Evolutionary conservation across 1,140 invertebrate genomes (phyloP).

Genomic region (Microplitis mediator): DNA sequence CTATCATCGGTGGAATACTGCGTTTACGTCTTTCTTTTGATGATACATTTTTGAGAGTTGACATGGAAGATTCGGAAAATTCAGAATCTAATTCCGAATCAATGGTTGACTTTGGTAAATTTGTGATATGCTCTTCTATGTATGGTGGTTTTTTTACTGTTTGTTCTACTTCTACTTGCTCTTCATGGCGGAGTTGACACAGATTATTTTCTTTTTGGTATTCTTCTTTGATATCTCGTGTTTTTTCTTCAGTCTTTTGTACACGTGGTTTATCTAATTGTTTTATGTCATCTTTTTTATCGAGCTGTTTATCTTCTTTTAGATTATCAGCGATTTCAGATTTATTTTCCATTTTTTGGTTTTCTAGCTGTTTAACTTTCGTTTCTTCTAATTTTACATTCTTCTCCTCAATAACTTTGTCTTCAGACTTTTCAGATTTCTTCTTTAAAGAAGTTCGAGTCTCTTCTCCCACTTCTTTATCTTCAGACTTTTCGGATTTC

Average conservation of each 20-base stretch:
- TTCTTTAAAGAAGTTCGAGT: neutral
- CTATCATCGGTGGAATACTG: slow-evolving; percentile 19
- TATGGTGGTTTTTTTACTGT: slow-evolving; percentile 19
- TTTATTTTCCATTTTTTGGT: neutral
- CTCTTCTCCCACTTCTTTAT: slow-evolving; percentile 30
- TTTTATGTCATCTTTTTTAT: slow-evolving; percentile 10
- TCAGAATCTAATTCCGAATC: slow-evolving; percentile 29
- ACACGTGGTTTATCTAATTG: slow-evolving; percentile 26
- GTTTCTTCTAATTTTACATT: slow-evolving; percentile 28
- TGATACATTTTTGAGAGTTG: slow-evolving; percentile 17
- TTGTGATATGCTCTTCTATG: slow-evolving; percentile 18
- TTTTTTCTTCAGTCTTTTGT: slow-evolving; percentile 32
- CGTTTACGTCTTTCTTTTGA: slow-evolving; percentile 15
- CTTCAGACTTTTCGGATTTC: slow-evolving; percentile 25
- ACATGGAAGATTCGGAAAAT: slow-evolving; percentile 41
- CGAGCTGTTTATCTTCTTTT: slow-evolving; percentile 25
- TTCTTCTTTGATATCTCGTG: neutral
- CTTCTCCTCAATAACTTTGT: slow-evolving; percentile 25
- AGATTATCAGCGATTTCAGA: slow-evolving; percentile 13
- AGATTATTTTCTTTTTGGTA: neutral
- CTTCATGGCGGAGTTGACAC: too few relatives aligned
- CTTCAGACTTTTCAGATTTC: slow-evolving; percentile 7
- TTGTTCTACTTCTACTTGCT: neutral
- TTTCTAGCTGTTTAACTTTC: neutral
- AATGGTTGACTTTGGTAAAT: slow-evolving; percentile 5